A percentile compares a stretch with the other conserved stretches of the same genome.
Evolutionary conservation across 2,797 vertebrate genomes (phyloP).

Genomic region (Chloroceryle amazona): DNA sequence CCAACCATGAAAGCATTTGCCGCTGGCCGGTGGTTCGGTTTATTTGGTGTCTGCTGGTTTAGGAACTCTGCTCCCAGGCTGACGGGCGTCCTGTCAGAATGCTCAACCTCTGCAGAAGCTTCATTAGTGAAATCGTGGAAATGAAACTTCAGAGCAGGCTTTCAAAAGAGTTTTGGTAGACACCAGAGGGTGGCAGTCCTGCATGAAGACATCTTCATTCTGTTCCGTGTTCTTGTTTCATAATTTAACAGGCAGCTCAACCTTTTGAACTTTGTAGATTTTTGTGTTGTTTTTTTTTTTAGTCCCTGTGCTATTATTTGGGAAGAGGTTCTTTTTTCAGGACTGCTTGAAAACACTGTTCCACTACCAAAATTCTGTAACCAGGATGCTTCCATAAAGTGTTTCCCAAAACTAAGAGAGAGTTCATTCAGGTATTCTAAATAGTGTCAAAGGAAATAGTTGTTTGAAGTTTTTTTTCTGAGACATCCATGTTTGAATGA

Average conservation of each 20-base stretch:
- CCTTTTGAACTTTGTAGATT: not conserved
- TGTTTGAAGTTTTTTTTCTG: not conserved
- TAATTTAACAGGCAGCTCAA: not conserved
- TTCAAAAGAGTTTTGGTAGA: not conserved
- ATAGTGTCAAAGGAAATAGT: not conserved
- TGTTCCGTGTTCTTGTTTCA: not conserved
- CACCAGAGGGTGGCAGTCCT: not conserved
- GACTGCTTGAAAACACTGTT: not conserved
- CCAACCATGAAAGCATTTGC: not conserved
- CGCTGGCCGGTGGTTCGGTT: accelerated
- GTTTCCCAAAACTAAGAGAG: not conserved
- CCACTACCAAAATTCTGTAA: not conserved
- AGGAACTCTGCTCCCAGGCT: not conserved
- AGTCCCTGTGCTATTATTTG: not conserved
- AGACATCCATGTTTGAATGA: not conserved
- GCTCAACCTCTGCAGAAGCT: not conserved
- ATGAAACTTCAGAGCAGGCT: not conserved
- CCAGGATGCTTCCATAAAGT: not conserved
- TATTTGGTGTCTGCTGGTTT: not conserved
- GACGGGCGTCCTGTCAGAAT: accelerated
- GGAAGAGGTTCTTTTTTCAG: not conserved
- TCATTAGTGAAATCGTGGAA: not conserved
- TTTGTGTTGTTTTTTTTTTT: not conserved
- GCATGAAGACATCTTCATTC: not conserved
- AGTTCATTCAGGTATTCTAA: not conserved